Conservation (phyloP, 1,140 invertebrate genomes). For the Argopecten irradians region DNA sequence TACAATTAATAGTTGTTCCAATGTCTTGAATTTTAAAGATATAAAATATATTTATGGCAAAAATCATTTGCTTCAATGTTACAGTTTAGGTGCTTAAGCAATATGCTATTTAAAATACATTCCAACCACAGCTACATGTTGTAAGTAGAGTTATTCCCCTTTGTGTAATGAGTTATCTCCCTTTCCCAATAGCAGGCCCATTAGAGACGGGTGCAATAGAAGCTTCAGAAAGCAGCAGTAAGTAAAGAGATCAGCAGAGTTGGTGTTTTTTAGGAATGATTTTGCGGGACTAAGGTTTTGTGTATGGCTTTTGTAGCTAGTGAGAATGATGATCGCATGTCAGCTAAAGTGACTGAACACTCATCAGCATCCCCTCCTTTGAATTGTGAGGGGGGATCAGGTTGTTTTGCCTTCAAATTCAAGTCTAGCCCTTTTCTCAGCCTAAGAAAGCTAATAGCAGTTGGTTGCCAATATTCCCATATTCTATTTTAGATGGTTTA, state of each 20-base stretch:
- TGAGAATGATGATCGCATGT: not conserved
- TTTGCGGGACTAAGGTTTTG: not conserved
- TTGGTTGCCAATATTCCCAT: not conserved
- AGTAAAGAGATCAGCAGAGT: not conserved
- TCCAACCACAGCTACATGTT: not conserved
- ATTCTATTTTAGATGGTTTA: not conserved
- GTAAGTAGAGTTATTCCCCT: not conserved
- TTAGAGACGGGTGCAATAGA: constrained; percentile 7
- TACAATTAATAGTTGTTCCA: no score
- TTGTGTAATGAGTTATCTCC: not conserved
- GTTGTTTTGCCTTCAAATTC: not conserved
- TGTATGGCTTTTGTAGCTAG: not conserved
- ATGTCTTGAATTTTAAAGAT: no score
- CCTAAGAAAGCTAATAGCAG: no score
- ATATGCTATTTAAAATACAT: not conserved
- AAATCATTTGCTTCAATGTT: not conserved
- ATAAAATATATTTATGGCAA: no score
- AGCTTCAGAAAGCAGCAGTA: constrained; percentile 1
- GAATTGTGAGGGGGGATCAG: not conserved
- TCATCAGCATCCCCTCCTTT: not conserved
- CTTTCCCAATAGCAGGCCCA: constrained; percentile 13
- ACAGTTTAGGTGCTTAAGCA: not conserved
- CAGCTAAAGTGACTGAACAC: not conserved
- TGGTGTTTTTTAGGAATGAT: not conserved
- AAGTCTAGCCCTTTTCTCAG: no score